phyloP scores from a whole-genome alignment of 2,113 vertebrate genomes.

The Salvelinus namaycush region DNA sequence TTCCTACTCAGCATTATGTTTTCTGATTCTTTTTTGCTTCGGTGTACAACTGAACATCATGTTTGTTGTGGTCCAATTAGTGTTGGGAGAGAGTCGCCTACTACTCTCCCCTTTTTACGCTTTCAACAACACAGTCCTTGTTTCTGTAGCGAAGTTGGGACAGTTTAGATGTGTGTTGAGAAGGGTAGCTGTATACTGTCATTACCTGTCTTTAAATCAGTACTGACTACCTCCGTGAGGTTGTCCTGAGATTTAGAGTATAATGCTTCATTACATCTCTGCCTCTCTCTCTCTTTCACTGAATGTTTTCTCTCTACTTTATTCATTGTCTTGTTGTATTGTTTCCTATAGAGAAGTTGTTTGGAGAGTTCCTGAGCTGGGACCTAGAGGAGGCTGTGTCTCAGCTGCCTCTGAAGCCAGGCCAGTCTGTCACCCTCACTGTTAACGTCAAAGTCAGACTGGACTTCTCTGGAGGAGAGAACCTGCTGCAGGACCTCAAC shows the following conservation, averaged over 20 bases:
- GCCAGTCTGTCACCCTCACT: constrained; percentile 79
- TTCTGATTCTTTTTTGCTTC: background rate
- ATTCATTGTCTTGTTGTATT: constrained; percentile 11
- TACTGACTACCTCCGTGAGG: background rate
- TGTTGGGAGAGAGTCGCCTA: background rate
- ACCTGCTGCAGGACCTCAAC: constrained; percentile 90
- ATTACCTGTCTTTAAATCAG: background rate
- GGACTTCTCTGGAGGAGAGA: constrained; percentile 96
- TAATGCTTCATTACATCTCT: background rate
- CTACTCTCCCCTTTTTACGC: background rate
- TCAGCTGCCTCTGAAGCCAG: constrained; percentile 87
- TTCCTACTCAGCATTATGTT: background rate
- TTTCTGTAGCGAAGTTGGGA: no score
- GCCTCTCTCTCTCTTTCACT: background rate
- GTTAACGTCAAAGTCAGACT: constrained; percentile 86
- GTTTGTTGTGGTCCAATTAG: background rate
- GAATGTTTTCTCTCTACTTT: background rate
- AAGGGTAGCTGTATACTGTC: background rate
- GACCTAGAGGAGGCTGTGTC: constrained; percentile 83
- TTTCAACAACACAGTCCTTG: no score
- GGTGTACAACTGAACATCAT: background rate
- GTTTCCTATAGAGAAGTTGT: constrained; percentile 84
- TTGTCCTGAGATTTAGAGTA: background rate
- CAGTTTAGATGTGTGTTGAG: no score
- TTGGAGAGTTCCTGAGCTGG: constrained; percentile 91